Conservation (phyloP, 2,888 invertebrate genomes). For the Microctonus brassicae region DNA sequence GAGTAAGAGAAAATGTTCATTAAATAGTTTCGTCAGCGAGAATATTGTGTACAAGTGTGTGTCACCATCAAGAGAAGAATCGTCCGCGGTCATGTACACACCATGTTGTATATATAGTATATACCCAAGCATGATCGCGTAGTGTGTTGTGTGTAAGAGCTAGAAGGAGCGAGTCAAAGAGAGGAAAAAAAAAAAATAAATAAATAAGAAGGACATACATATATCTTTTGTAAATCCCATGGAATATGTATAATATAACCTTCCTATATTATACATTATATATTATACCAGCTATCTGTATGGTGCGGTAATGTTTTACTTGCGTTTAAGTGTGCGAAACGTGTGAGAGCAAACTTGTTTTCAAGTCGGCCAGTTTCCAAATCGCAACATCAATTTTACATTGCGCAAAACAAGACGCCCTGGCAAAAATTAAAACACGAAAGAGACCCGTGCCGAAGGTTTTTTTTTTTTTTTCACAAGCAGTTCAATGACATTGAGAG, state of each 20-base stretch:
- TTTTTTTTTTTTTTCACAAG: conserved; percentile 26
- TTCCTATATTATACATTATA: conserved; percentile 22
- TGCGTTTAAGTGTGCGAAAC: conserved; percentile 19
- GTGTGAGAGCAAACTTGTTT: conserved; percentile 34
- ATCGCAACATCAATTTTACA: conserved; percentile 39
- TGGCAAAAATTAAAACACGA: conserved; percentile 27
- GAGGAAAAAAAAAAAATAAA: neutral
- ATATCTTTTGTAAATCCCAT: conserved; percentile 23
- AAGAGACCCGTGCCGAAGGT: conserved; percentile 25
- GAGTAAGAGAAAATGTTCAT: conserved; percentile 17
- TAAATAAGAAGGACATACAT: neutral
- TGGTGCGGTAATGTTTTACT: conserved; percentile 26
- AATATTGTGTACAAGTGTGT: too few species aligned
- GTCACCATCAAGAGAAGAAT: conserved; percentile 11
- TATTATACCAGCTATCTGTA: too few species aligned
- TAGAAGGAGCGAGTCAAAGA: neutral
- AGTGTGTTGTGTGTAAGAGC: too few species aligned
- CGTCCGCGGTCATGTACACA: conserved; percentile 12
- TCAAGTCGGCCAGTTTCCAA: conserved; percentile 39
- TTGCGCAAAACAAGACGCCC: conserved; percentile 34
- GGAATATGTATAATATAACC: conserved; percentile 13
- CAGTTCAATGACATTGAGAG: conserved; percentile 36
- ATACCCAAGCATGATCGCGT: conserved; percentile 4
- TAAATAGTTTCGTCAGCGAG: conserved; percentile 22
- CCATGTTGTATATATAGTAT: too few species aligned